Evolutionary conservation across 1,140 invertebrate species (phyloP), one percentile per base, ranked within the genome.

Genomic region (Carposina sasakii): DNA sequence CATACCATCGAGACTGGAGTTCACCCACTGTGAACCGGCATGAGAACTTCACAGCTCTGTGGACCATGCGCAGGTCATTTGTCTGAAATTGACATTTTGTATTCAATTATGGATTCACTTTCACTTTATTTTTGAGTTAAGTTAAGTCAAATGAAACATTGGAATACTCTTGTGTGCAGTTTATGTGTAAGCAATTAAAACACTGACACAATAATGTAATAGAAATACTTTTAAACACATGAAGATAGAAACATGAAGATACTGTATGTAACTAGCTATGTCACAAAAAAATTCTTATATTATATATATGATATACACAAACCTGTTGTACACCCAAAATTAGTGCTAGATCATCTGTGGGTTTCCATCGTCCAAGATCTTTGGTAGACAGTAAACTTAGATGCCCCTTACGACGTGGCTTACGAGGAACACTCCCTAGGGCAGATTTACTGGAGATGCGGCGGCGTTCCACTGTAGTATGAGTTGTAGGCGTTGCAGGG

Each of bases 341-440:
- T 1, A 99, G 85, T 2, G 95, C 92, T 5, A 99, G 86, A 86
- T 99, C 98, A 88, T 99, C 98, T 22, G 94, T 93, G 12, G 97
- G 96, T 78, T 98, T 98, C 97, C 98, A 99, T 54, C 96, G 86
- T 0, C 96, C 96, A 9, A 98, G 84, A 86, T 97, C 95, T 87
- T 96, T 93, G 12, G 91, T 92, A 8, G 89, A 87, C 44, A 89
- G 73, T 57, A 90, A 88, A 64, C 87, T 89, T 42, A 90, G 74
- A 21, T 89, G 88, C n/a, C 88, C 86, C 19, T 87, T 88, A 47
- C 88, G 89, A 24, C 88, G 87, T 2, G 85, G 73, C 37, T 86
- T 85, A 13, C 81, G 79, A 13, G 67, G 83, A 3, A 78, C 33
- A 12, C 72, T 70, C 30, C 76, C 70, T 20, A 39, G 1, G 23